phyloP scores from a whole-genome alignment of 2,888 invertebrate species.

The Colostygia pectinataria region DNA sequence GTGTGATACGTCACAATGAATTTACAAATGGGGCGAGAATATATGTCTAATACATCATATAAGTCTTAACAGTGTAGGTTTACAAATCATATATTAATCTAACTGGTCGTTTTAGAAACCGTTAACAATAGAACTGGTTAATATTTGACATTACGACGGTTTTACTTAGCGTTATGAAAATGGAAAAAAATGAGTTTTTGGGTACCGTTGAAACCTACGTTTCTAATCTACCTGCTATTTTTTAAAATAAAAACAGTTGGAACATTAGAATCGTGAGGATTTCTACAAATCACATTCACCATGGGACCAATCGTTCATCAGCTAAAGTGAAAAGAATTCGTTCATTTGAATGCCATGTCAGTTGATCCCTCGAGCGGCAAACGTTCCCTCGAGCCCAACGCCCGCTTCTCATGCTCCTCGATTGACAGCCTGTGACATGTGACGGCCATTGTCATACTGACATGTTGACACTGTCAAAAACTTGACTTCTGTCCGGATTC shows the following conservation, averaged over 20 bases:
- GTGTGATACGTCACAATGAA: slow-evolving; percentile 74
- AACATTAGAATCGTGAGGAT: slow-evolving; percentile 1
- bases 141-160: background rate
- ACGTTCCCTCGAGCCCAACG: slow-evolving; percentile 46
- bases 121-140: slow-evolving; percentile 16
- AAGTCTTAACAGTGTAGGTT: slow-evolving; percentile 43
- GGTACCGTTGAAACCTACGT: too few species aligned
- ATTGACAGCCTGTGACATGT: slow-evolving; percentile 76
- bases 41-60: slow-evolving; percentile 67
- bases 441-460: slow-evolving; percentile 77
- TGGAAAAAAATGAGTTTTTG: too few species aligned
- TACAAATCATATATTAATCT: slow-evolving; percentile 69
- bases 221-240: too few species aligned
- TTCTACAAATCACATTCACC: slow-evolving; percentile 32
- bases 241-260: background rate
- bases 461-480: slow-evolving; percentile 80
- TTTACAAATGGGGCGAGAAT: slow-evolving; percentile 71
- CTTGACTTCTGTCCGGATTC: slow-evolving; percentile 80
- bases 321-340: slow-evolving; percentile 59
- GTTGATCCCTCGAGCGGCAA: slow-evolving; percentile 58
- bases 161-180: too few species aligned
- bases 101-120: slow-evolving; percentile 26
- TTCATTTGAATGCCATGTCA: slow-evolving; percentile 49
- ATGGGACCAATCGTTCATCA: slow-evolving; percentile 67
- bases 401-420: slow-evolving; percentile 75